A percentile compares a stretch with the other conserved stretches of the same genome.
Evolutionary conservation across 2,888 invertebrate genomes (phyloP).

Genomic region (Panopea generosa): DNA sequence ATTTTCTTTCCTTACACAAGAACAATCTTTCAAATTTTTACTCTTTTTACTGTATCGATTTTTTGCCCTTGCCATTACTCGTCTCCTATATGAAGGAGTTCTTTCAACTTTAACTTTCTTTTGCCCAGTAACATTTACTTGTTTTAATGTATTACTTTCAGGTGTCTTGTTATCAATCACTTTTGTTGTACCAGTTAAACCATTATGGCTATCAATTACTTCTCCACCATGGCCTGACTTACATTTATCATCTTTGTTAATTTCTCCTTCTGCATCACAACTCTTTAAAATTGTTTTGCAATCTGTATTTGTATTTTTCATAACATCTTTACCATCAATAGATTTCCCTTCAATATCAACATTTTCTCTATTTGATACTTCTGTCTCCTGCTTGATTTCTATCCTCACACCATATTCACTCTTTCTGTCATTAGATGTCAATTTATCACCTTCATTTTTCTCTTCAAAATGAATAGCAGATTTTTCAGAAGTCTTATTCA

Average conservation of each 20-base stretch:
- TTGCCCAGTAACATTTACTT: background rate
- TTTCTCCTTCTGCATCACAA: background rate
- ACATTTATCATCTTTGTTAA: background rate
- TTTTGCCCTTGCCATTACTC: conserved; percentile 58
- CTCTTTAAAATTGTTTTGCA: too few relatives aligned
- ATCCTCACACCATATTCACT: background rate
- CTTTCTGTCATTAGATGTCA: too few relatives aligned
- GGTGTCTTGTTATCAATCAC: too few relatives aligned
- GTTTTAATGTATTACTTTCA: background rate
- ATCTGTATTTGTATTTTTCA: too few relatives aligned
- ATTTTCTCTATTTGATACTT: background rate
- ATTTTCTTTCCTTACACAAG: conserved; percentile 47
- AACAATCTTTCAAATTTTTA: conserved; percentile 50
- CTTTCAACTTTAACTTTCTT: conserved; percentile 41
- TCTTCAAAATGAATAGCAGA: too few relatives aligned
- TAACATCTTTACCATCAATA: conserved; percentile 2
- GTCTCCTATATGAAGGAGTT: conserved; percentile 58
- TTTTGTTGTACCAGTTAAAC: too few relatives aligned
- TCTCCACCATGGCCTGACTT: conserved; percentile 6
- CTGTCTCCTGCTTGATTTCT: background rate
- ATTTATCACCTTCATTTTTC: too few relatives aligned
- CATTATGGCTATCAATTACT: background rate
- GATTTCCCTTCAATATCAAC: conserved; percentile 16
- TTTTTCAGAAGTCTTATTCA: background rate
- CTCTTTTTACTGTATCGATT: conserved; percentile 51